Evolutionary conservation across 2,797 vertebrate genomes (phyloP).

Genomic region (Furcifer pardalis): DNA sequence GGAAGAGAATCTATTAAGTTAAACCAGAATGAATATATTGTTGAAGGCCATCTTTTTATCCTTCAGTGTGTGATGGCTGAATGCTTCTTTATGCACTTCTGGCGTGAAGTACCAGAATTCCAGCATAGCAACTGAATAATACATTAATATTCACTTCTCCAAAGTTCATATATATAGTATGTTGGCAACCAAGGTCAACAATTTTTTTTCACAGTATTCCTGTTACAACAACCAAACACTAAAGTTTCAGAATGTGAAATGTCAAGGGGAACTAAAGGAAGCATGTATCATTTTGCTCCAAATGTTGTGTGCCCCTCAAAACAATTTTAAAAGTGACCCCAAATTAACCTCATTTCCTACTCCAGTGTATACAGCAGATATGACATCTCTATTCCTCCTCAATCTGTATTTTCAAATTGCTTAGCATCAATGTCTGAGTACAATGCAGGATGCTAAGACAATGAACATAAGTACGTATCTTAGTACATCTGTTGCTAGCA

Average conservation of each 20-base stretch:
- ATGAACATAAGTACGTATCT: not conserved
- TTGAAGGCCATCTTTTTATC: conserved; percentile 43
- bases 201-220: conserved; percentile 21
- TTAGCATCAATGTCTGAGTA: not conserved
- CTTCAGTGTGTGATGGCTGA: conserved; percentile 15
- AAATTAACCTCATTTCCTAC: conserved; percentile 21
- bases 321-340: not conserved
- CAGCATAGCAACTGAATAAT: conserved; percentile 24
- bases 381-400: not conserved
- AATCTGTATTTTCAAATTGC: not conserved
- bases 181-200: conserved; percentile 28
- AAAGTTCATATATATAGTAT: conserved; percentile 12
- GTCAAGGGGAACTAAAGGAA: conserved; percentile 22
- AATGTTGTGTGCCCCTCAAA: not conserved
- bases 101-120: conserved; percentile 31
- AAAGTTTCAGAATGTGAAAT: conserved; percentile 21
- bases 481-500: not conserved
- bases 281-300: conserved; percentile 16
- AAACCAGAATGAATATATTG: conserved; percentile 29
- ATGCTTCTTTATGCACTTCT: conserved; percentile 22
- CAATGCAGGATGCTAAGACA: not conserved
- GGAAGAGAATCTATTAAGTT: conserved; percentile 29
- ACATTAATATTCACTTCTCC: conserved; percentile 41
- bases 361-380: conserved; percentile 4
- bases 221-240: conserved; percentile 11